A percentile compares a stretch with the other conserved stretches of the same genome.
Evolutionary conservation across 2,888 invertebrate genomes (phyloP).

Genomic region (Parnassius glacialis): DNA sequence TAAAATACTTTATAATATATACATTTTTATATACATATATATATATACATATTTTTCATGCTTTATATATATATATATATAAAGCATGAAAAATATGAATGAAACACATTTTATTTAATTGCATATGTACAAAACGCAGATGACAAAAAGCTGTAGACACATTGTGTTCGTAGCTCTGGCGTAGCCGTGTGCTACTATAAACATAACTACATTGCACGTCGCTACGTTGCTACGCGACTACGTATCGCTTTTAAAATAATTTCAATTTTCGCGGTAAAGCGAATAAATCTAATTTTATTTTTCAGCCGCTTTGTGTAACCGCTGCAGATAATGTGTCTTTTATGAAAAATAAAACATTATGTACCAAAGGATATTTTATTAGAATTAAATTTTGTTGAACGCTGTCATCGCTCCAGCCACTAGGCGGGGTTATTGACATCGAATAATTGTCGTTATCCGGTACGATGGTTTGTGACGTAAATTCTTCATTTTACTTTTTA

Average conservation of each 20-base stretch:
- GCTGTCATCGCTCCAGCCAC: not conserved
- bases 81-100: too few relatives aligned
- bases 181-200: conserved; percentile 43
- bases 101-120: too few relatives aligned
- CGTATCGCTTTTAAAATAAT: conserved; percentile 23
- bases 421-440: not conserved
- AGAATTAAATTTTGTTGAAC: conserved; percentile 10
- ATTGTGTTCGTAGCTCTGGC: conserved; percentile 26
- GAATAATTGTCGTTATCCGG: too few relatives aligned
- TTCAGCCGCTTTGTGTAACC: conserved; percentile 19
- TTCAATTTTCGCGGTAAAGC: conserved; percentile 24
- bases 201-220: conserved; percentile 26
- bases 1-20: too few relatives aligned
- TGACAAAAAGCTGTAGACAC: not conserved
- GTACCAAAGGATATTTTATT: conserved; percentile 9
- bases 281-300: conserved; percentile 26
- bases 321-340: conserved; percentile 17
- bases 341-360: conserved; percentile 19
- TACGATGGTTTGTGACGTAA: too few relatives aligned
- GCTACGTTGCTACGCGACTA: conserved; percentile 33
- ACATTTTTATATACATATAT: too few relatives aligned
- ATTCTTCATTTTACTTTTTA: too few relatives aligned
- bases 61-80: too few relatives aligned
- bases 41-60: too few relatives aligned
- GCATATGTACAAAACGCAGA: not conserved